Base-by-base conservation (phyloP, 2,888 invertebrate genomes). In the Drosophila multiciliata region DNA sequence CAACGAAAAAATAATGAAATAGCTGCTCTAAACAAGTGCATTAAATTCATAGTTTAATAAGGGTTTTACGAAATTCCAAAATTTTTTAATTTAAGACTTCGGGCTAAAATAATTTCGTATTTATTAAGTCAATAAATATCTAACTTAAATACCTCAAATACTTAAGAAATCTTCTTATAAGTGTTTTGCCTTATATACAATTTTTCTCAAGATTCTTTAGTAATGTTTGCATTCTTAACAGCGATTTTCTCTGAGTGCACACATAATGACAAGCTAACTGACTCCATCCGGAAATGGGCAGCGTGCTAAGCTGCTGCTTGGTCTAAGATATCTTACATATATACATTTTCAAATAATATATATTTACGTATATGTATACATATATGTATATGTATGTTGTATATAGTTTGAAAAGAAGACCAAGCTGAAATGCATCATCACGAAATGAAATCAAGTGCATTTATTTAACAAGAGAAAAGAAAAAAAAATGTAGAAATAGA, bases 401-500 rank as follows among this genome's bases (percentile, higher is more conserved):
- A 42, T 55, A 35, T 32, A 33, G 7, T 61, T 48, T 61, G 32
- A 50, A 54, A 32, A 54, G 76, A 60, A 68, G 66, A 64, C 62
- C 53, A 78, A 78, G 78, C 72, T 71, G 52, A 79, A 84, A 85
- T 87, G 75, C 87, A 85, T 83, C 85, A 87, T 77, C 85, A 73
- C 73, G 73, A 76, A 87, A 88, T 88, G 86, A 88, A 87, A 88
- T 87, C 87, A 88, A 88, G 78, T 87, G 87, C 84, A 87, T 84
- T 88, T 87, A 87, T 87, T 88, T 84, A 84, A 68, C 71, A 48
- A 70, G 48, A 50, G 42, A 53, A 35, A 48, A 52, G n/a, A n/a
- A 23, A 38, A 49, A 35, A 23, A 17, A n/a, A 32, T 29, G 36
- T 50, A 48, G 52, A 68, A 58, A 20, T 35, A 35, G 54, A 42